Evolutionary conservation across 2,113 vertebrate genomes (phyloP).

Genomic region (Ascaphus truei): DNA sequence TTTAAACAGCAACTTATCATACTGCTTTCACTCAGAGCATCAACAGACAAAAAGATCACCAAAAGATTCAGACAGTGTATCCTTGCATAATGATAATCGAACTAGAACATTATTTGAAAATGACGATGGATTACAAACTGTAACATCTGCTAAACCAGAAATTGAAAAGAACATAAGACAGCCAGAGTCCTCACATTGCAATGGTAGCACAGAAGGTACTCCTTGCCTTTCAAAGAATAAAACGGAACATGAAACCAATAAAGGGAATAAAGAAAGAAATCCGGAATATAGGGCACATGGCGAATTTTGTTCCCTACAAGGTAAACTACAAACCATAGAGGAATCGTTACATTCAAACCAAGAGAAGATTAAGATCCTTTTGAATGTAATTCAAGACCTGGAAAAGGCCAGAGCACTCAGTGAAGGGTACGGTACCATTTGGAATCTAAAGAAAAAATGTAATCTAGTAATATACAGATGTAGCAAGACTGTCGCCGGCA

Average conservation of each 20-base stretch:
- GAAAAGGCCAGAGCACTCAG: constrained; percentile 93
- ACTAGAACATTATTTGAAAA: constrained; percentile 16
- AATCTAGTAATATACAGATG: neutral
- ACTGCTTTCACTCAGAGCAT: constrained; percentile 38
- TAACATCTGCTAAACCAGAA: constrained; percentile 26
- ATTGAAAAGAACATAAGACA: constrained; percentile 20
- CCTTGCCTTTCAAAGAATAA: constrained; percentile 47
- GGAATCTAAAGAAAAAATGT: constrained; percentile 4
- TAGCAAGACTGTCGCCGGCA: neutral
- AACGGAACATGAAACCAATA: constrained; percentile 40
- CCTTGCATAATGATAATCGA: neutral
- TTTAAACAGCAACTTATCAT: constrained; percentile 43
- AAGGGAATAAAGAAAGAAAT: constrained; percentile 48
- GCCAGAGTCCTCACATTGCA: constrained; percentile 40
- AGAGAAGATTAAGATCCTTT: constrained; percentile 96
- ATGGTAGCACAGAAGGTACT: constrained; percentile 46
- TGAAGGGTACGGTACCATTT: constrained; percentile 79
- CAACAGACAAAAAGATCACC: constrained; percentile 38
- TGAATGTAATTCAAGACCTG: constrained; percentile 97
- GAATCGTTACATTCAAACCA: constrained; percentile 91
- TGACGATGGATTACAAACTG: constrained; percentile 11
- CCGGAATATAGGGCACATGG: constrained; percentile 56
- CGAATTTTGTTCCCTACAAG: constrained; percentile 70
- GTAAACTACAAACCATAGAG: constrained; percentile 84
- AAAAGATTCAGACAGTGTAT: constrained; percentile 31